A percentile compares a stretch with the other conserved stretches of the same genome.
Conservation (phyloP, 2,797 vertebrate genomes). For the Meriones psammophilus region DNA sequence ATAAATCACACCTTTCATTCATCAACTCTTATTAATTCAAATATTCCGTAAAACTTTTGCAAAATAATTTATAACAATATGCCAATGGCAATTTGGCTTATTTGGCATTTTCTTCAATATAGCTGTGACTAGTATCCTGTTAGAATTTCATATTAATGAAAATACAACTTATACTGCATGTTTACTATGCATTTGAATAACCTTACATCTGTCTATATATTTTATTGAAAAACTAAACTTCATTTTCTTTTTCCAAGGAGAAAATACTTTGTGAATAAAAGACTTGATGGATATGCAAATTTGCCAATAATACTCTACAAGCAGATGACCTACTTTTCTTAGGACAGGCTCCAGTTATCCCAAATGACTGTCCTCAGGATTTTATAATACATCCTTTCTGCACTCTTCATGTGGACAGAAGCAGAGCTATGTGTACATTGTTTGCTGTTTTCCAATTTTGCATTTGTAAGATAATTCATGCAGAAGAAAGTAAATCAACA, state of each 20-base stretch:
- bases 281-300: not conserved
- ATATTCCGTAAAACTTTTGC: not conserved
- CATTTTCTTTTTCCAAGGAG: not conserved
- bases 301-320: slow-evolving; percentile 15
- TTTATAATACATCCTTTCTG: not conserved
- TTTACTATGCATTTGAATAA: slow-evolving; percentile 1
- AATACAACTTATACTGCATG: not conserved
- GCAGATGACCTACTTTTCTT: slow-evolving; percentile 48
- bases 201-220: too few species aligned
- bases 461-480: not conserved
- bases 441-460: not conserved
- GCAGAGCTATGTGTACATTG: not conserved
- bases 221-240: not conserved
- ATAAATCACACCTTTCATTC: not conserved
- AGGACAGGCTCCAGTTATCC: not conserved
- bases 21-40: not conserved
- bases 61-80: not conserved
- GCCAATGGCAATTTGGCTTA: not conserved
- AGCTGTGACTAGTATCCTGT: not conserved
- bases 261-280: not conserved
- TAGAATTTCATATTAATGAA: not conserved
- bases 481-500: not conserved
- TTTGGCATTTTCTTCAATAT: not conserved
- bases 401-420: not conserved
- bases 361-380: slow-evolving; percentile 13